Conservation (phyloP, 2,797 vertebrate genomes). For the Petrocephalus sullivani region DNA sequence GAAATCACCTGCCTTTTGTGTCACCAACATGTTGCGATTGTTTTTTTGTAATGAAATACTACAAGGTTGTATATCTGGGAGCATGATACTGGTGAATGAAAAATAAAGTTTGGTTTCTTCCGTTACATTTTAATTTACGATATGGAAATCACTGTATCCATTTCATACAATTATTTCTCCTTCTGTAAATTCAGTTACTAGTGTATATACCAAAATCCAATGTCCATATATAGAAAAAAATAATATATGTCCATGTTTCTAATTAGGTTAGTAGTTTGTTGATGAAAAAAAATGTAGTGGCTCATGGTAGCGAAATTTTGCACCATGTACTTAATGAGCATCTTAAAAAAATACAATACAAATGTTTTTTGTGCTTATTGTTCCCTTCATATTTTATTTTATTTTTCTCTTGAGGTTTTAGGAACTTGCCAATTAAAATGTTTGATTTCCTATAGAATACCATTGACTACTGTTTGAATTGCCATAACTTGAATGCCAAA, state of each 20-base stretch:
- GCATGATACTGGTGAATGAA: constrained; percentile 69
- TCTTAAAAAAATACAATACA: constrained; percentile 35
- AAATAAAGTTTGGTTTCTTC: constrained; percentile 37
- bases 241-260: constrained; percentile 51
- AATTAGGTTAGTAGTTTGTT: constrained; percentile 50
- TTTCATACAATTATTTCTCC: constrained; percentile 38
- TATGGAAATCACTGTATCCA: constrained; percentile 47
- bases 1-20: constrained; percentile 35
- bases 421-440: constrained; percentile 27
- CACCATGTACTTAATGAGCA: constrained; percentile 33
- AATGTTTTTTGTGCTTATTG: constrained; percentile 38
- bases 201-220: constrained; percentile 57
- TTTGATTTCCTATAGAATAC: constrained; percentile 34
- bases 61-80: constrained; percentile 48
- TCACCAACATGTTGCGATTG: constrained; percentile 26
- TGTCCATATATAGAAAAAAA: constrained; percentile 52
- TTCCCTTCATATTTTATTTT: constrained; percentile 34
- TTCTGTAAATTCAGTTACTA: constrained; percentile 43
- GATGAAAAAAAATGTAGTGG: constrained; percentile 43
- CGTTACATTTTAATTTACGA: constrained; percentile 41
- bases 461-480: constrained; percentile 22
- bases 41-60: constrained; percentile 31
- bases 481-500: constrained; percentile 28
- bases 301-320: constrained; percentile 36
- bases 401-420: constrained; percentile 18